Evolutionary conservation across 2,797 vertebrate genomes (phyloP), one percentile per base, ranked within the genome.

Genomic region (Peromyscus eremicus): DNA sequence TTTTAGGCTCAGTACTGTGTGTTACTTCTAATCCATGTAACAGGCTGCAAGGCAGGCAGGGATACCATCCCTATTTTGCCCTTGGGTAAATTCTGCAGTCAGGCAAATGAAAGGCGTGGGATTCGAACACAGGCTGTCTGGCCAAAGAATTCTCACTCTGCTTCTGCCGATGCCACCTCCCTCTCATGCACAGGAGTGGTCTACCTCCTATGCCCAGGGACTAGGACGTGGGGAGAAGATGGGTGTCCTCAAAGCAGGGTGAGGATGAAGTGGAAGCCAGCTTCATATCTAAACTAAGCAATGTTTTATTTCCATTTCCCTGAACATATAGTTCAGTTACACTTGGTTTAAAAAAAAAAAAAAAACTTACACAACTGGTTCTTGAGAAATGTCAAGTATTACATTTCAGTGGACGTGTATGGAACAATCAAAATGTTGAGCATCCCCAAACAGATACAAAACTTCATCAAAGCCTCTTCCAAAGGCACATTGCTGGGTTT

Each of bases 361-460:
- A 92, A 49, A 92, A 19, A 62, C 46, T 46, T 68, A 92, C 87
- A 95, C 75, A 93, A 88, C 83, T 23, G 64, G 55, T 88, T 93
- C 77, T 94, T 0, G 21, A 97, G 97, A 97, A 98, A 98, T 97
- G 95, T 98, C 96, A 98, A 97, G 91, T 89, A 94, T 90, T 94
- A 92, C 96, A 95, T 97, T 96, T 97, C 77, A 25, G 89, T 14
- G 1, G 89, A 95, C 11, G 4, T 77, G 92, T 66, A n/a, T 77
- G 55, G 95, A 96, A 89, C 75, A 92, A 93, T 94, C 91, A 95
- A 94, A 96, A 94, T 60, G 94, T 40, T 88, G 92, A 92, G 55
- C 73, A 80, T 93, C 94, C 77, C 81, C 90, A 94, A 85, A 89
- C 64, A 94, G 96, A 94, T 73, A 62, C 82, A 91, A 86, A 93